phyloP scores from a whole-genome alignment of 2,797 vertebrate genomes.

The Buphagus erythrorhynchus region DNA sequence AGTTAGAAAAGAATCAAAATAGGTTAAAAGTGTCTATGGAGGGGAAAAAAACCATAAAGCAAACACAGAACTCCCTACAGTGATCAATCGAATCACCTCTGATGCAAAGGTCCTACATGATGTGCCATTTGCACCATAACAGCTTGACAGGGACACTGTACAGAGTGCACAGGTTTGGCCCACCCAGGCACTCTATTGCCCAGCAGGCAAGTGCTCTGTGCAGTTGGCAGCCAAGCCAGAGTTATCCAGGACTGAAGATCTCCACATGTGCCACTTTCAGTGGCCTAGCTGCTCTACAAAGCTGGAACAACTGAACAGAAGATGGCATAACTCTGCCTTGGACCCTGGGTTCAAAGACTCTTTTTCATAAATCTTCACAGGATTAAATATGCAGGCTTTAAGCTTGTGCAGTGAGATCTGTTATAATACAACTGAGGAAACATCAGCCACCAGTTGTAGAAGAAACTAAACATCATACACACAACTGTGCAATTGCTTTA shows the following conservation, averaged over 20 bases:
- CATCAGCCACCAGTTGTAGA: not conserved
- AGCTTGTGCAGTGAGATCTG: not conserved
- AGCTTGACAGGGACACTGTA: not conserved
- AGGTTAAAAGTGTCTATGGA: not conserved
- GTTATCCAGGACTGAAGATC: not conserved
- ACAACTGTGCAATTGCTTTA: not conserved
- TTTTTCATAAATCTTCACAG: not conserved
- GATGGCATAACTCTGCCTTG: not conserved
- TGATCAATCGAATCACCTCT: not conserved
- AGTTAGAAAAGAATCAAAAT: not conserved
- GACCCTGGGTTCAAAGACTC: not conserved
- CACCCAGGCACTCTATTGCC: not conserved
- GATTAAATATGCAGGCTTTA: not conserved
- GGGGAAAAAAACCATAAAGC: not conserved
- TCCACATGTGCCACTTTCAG: not conserved
- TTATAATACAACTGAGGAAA: not conserved
- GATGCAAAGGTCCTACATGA: not conserved
- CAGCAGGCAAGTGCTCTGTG: not conserved
- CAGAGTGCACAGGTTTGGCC: not conserved
- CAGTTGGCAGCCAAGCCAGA: not conserved
- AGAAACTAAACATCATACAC: conserved; percentile 12
- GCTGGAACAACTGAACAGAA: not conserved
- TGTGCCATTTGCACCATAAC: rapidly evolving
- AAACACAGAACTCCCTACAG: not conserved
- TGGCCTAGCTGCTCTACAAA: not conserved